These are phyloP conservation scores for Seira sanloemensis DNA, from an alignment of 2,888 invertebrate genomes.

Conservation along the genomic window DNA sequence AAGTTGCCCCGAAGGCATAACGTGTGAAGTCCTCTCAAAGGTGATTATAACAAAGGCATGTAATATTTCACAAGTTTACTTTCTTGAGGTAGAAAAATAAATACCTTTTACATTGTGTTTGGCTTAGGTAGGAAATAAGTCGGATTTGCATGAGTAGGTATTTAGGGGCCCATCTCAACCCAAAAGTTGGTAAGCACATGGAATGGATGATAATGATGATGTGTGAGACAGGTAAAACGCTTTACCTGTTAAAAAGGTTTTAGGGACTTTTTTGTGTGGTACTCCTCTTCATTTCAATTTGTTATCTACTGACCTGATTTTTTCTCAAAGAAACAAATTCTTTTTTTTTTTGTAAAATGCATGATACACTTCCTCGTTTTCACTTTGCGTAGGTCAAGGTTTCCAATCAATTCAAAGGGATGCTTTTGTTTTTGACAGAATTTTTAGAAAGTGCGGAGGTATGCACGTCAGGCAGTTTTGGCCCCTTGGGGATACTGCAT, in stretches of 20 bases:
- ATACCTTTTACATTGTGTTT: not conserved
- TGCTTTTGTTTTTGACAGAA: no score
- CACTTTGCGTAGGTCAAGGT: slow-evolving; percentile 10
- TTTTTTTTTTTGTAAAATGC: no score
- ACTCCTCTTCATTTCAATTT: not conserved
- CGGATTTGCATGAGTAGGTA: not conserved
- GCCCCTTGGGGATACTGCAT: slow-evolving; percentile 53
- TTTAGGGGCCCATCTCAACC: not conserved
- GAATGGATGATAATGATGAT: no score
- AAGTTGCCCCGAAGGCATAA: not conserved
- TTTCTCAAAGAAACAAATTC: not conserved
- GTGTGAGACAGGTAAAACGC: not conserved
- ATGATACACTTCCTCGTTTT: not conserved
- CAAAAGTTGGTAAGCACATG: no score
- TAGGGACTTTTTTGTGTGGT: not conserved
- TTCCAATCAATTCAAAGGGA: no score
- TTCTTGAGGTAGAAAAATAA: not conserved
- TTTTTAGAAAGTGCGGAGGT: slow-evolving; percentile 71
- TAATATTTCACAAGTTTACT: slow-evolving; percentile 34
- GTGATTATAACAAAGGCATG: not conserved
- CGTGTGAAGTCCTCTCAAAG: not conserved
- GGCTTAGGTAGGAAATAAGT: not conserved
- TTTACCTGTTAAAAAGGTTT: not conserved
- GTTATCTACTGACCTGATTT: slow-evolving; percentile 21
- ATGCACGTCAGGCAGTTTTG: slow-evolving; percentile 61